phyloP scores from a whole-genome alignment of 2,113 vertebrate genomes.

The Sceloporus tristichus region DNA sequence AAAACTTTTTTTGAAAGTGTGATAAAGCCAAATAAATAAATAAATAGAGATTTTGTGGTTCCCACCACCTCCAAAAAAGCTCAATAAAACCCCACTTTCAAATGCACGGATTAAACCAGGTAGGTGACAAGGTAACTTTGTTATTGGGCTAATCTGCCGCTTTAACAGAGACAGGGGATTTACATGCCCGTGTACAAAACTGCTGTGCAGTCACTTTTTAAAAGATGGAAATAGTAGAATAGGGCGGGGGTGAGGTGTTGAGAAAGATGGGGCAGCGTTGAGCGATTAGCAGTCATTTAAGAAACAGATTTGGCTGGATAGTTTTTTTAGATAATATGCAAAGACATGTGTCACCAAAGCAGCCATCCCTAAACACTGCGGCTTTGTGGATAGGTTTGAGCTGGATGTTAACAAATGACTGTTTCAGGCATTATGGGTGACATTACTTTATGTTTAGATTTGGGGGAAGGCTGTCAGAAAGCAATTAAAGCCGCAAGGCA shows the following conservation, averaged over 20 bases:
- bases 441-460: slow-evolving; percentile 35
- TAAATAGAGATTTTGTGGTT: slow-evolving; percentile 47
- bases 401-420: slow-evolving; percentile 30
- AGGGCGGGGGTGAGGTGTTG: slow-evolving; percentile 42
- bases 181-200: slow-evolving; percentile 70
- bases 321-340: slow-evolving; percentile 16
- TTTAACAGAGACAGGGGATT: slow-evolving; percentile 73
- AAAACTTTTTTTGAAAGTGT: not conserved
- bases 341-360: slow-evolving; percentile 27
- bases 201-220: slow-evolving; percentile 71
- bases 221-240: slow-evolving; percentile 61
- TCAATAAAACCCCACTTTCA: slow-evolving; percentile 76
- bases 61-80: slow-evolving; percentile 44
- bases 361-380: slow-evolving; percentile 37
- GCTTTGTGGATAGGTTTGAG: slow-evolving; percentile 31
- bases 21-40: slow-evolving; percentile 62
- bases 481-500: slow-evolving; percentile 4
- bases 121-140: slow-evolving; percentile 79
- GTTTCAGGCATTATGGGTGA: slow-evolving; percentile 26
- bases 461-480: slow-evolving; percentile 24
- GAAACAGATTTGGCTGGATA: slow-evolving; percentile 43
- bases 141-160: slow-evolving; percentile 75
- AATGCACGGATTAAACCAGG: slow-evolving; percentile 74
- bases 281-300: slow-evolving; percentile 41
- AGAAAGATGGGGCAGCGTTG: slow-evolving; percentile 41